phyloP scores from a whole-genome alignment of 35 echinoderm and acorn worm species.

The Anneissia japonica region DNA sequence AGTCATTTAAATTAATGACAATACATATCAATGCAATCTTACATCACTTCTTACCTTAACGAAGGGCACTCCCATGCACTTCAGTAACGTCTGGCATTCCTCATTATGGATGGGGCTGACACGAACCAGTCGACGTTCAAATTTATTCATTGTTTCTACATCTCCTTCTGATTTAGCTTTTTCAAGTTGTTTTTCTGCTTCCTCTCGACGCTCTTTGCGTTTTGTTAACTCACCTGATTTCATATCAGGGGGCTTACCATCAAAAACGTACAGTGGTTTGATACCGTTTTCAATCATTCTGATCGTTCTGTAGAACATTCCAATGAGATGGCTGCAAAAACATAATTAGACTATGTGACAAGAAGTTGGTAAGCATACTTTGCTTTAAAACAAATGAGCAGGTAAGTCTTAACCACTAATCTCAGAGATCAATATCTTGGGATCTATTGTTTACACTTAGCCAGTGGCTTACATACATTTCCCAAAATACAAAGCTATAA shows the following conservation, averaged over 20 bases:
- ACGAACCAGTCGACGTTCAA: constrained; percentile 77
- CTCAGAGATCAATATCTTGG: neutral
- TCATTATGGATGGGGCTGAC: constrained; percentile 83
- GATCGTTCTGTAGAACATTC: constrained; percentile 96
- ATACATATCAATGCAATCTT: too few relatives aligned
- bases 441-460: neutral
- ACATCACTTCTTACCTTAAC: too few relatives aligned
- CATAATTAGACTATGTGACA: constrained; percentile 7
- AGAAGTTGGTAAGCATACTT: neutral
- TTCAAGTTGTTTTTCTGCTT: constrained; percentile 87
- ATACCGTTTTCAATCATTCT: constrained; percentile 96
- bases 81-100: constrained; percentile 75
- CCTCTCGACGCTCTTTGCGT: constrained; percentile 66
- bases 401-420: too few relatives aligned
- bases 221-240: constrained; percentile 92
- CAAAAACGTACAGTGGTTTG: constrained; percentile 97
- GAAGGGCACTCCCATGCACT: constrained; percentile 81
- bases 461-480: neutral
- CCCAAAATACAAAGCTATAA: neutral
- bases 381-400: too few relatives aligned
- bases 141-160: constrained; percentile 65
- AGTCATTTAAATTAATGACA: too few relatives aligned
- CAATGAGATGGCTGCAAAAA: constrained; percentile 84
- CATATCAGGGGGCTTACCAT: constrained; percentile 93
- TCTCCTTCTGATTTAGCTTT: constrained; percentile 90